Evolutionary conservation across 2,113 vertebrate genomes (phyloP), one percentile per base, ranked within the genome.

Genomic region (Osmerus mordax): DNA sequence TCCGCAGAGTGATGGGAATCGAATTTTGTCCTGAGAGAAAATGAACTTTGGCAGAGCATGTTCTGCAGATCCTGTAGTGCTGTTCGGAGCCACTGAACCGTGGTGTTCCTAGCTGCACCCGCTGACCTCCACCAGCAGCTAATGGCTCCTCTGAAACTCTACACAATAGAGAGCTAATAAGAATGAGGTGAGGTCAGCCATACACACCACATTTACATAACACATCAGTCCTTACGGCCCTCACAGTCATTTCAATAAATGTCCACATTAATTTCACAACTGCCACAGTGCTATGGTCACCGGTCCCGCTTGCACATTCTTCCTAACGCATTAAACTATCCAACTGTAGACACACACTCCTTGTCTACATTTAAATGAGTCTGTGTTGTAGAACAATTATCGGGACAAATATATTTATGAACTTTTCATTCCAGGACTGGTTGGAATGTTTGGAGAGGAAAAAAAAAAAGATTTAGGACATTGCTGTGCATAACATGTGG

Each of bases 151-250:
- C 58, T 0, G 23, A 69, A 69, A 62, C 19, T 16, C 56, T 13
- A 23, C 51, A 70, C 53, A 66, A 65, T 14, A 14, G 29, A 25
- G 59, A 9, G 11, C 36, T 51, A 66, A 23, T n/a, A 52, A 52
- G 56, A 74, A 61, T n/a, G 41, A 19, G 41, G 67, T 32, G 16
- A 66, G 64, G n/a, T 59, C 63, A 67, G 21, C 59, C 52, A 15
- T 53, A 19, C 60, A 23, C 29, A 63, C 54, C 23, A 32, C 56
- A 73, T 72, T 72, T 72, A 72, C 70, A 72, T 64, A 54, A 71
- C 25, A 28, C 53, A 56, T 72, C 62, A 72, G 15, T 15, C 61
- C 9, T 53, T 71, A 12, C 18, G 9, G 51, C 6, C 3, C 18
- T 21, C 12, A 15, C 61, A 21, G 25, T 36, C 61, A 18, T 18